Evolutionary conservation across 2,113 vertebrate genomes (phyloP), one percentile per base, ranked within the genome.

Genomic region (Grammomys surdaster): DNA sequence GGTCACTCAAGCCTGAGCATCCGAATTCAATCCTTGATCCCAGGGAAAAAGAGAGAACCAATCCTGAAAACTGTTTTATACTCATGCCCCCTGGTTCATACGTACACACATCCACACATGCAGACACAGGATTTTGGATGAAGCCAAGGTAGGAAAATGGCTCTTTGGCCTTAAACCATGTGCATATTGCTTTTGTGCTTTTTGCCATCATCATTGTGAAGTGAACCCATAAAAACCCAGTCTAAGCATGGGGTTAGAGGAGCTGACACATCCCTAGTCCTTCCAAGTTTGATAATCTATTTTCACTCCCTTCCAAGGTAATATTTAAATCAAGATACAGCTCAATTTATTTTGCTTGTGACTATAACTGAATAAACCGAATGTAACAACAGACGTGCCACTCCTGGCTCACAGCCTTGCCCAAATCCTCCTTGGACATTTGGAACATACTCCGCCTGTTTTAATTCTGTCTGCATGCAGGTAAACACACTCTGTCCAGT

Each of bases 281-380:
- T 86, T 75, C 22, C 85, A 73, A 94, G 22, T 96, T 36, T 95
- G 86, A 65, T 95, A 65, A 94, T 89, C 89, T 78, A 91, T 87
- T 91, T 80, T 75, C 1, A 46, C 56, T 80, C 56, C 76, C 54
- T 91, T 93, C 70, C 77, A 87, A 92, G 86, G 89, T 84, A 76
- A 94, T 91, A 94, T 88, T 93, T 91, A 96, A 94, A 96, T 93
- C 86, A 92, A 56, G 73, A 90, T 22, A 78, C 48, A 77, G 63
- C 92, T 97, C 94, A 92, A 87, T 91, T 95, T 87, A 82, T 69
- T 96, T 80, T 56, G 46, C 73, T 92, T 75, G 70, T 75, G 91
- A 77, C 69, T 81, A 92, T 96, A 94, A 96, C n/a, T 97, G 89
- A 96, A 95, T 94, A 95, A 91, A 95, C 88, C 56, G 89, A 78